Evolutionary conservation across 2,113 vertebrate species (phyloP).

Genomic region (Colossoma macropomum): DNA sequence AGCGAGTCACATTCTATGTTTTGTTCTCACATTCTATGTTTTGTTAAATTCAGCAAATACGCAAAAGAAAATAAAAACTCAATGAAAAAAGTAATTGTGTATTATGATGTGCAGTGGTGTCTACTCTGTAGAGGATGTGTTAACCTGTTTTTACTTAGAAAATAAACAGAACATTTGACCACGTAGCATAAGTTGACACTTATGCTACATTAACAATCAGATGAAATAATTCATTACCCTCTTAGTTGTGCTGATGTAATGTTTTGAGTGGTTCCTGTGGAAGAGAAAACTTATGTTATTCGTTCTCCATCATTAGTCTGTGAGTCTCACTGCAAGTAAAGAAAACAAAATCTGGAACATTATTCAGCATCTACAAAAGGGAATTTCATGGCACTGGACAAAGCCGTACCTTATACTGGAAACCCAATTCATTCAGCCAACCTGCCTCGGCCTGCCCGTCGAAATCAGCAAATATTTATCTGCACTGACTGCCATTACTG

Average conservation of each 20-base stretch:
- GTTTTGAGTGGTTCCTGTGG: not conserved
- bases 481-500: slow-evolving; percentile 58
- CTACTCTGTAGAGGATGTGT: too few species aligned
- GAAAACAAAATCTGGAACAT: slow-evolving; percentile 61
- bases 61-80: too few species aligned
- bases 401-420: slow-evolving; percentile 71
- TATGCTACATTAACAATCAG: too few species aligned
- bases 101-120: too few species aligned
- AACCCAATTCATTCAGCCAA: slow-evolving; percentile 73
- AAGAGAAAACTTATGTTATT: not conserved
- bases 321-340: slow-evolving; percentile 64
- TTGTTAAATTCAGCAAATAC: too few species aligned
- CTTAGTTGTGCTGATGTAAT: not conserved
- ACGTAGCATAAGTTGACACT: too few species aligned
- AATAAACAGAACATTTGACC: too few species aligned
- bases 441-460: slow-evolving; percentile 73
- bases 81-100: too few species aligned
- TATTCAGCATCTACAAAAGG: slow-evolving; percentile 67
- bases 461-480: slow-evolving; percentile 80
- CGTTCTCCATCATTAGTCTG: slow-evolving; percentile 53
- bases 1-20: too few species aligned
- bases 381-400: slow-evolving; percentile 70
- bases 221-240: too few species aligned
- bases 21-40: too few species aligned
- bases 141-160: too few species aligned